Evolutionary conservation across 2,888 invertebrate genomes (phyloP), one percentile per base, ranked within the genome.

Genomic region (Teleogryllus oceanicus): DNA sequence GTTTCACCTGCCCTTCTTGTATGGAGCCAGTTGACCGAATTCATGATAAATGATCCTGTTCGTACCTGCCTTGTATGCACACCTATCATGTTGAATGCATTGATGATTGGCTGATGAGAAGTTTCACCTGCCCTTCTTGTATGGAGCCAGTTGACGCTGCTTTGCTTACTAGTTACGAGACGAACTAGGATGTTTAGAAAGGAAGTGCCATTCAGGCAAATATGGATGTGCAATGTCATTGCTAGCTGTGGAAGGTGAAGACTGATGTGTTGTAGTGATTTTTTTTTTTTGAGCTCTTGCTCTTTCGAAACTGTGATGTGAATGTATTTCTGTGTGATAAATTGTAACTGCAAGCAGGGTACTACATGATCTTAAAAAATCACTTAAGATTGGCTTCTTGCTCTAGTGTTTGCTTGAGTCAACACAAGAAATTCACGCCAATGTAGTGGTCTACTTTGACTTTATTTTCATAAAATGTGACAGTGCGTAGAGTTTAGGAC

Each of bases 91-190:
- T 93, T 83, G 90, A 91, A 83, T 96, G 96, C 88, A 96, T 97
- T 84, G 95, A 96, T 86, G 95, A 95, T 86, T 96, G 96, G 95
- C 88, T 96, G 79, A 92, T 95, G 92, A 90, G 96, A 81, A 95
- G 95, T 83, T 91, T 96, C 84, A 96, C 95, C 49, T 97, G 96
- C 88, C 96, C 97, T 2, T 95, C 95, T 79, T 97, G 96, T 87
- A 93, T 96, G 93, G 96, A 96, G 87, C 96, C 96, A 24, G 96
- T 97, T 51, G 96, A 97, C 87, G 94, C 96, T 81, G 96, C 96
- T 79, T 89, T 97, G 83, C 91, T 97, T 84, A 93, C 92, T 84
- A 94, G 92, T 84, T 94, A 94, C 96, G 93, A 94, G 87, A 92
- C 93, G 83, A 91, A 91, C 86, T 89, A 88, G 86, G 82, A 50